Base-by-base conservation (phyloP, 2,797 vertebrate species). In the Ctenochaetus hawaiiensis region DNA sequence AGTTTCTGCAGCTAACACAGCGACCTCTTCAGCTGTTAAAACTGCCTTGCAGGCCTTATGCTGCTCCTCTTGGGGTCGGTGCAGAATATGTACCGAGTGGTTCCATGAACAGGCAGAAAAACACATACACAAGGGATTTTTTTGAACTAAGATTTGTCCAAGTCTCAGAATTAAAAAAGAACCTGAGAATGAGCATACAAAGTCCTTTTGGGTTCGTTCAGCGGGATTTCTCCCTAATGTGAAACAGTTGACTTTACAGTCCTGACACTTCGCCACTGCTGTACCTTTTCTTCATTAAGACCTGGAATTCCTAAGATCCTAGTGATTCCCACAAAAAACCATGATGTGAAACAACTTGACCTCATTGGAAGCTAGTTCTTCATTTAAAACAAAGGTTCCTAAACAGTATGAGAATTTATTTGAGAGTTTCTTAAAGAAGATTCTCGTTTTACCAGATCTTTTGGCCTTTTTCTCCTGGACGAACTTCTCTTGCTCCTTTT, bases 401-500 rank as follows among this genome's bases (percentile, higher is more conserved):
- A 9, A 52, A 9, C 62, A 23, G 16, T 12, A 2, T 7, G n/a
- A 14, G 14, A 34, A 17, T 3, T 0, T 0, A 10, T 37, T 13
- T 26, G 1, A 48, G 12, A 17, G 22, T 48, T 5, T 12, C 2
- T 34, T 11, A 13, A 41, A 62, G 5, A 23, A 5, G 1, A 59
- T 18, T 44, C 2, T 10, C 3, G 7, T 48, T 9, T 71, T 68
- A 99, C 98, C 98, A 92, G 97, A 96, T 92, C 95, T 98, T 85
- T 96, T 98, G 9, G 95, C 94, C 82, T 98, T 95, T 23, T 99
- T 98, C 78, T 99, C 97, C 59, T 96, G 96, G 49, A 99, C 96
- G 94, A 99, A 99, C 90, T 97, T 99, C 77, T 99, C 95, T 83
- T 99, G 98, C 71, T 99, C 98, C 84, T 99, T 99, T 52, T 99